A percentile compares a stretch with the other conserved stretches of the same genome.
These are phyloP conservation scores for Eidolon dupreanum DNA, from an alignment of 2,797 vertebrate species.

Conservation along the genomic window DNA sequence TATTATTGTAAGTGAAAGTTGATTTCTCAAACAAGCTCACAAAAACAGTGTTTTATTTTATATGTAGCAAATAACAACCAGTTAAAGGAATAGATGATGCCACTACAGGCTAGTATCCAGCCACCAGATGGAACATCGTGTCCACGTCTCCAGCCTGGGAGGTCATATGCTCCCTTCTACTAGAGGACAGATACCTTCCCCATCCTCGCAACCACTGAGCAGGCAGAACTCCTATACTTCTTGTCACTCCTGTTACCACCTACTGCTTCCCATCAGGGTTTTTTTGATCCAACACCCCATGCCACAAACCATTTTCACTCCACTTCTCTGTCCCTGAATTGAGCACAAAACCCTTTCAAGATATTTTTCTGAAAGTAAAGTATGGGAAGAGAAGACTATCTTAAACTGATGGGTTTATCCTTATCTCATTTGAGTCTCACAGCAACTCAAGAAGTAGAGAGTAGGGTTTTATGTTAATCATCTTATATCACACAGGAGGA, in stretches of 20 bases:
- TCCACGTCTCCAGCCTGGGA: neutral
- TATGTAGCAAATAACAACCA: neutral
- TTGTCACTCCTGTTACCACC: neutral
- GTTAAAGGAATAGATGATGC: neutral
- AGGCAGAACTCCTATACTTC: neutral
- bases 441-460: neutral
- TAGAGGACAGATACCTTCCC: neutral
- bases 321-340: neutral
- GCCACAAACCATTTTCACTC: neutral
- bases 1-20: neutral
- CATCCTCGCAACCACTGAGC: neutral
- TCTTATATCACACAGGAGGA: neutral
- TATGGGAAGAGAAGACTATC: neutral
- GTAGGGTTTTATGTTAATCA: neutral
- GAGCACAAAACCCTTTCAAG: neutral
- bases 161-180: neutral
- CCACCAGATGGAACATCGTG: rapidly evolving
- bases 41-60: neutral
- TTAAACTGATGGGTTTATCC: neutral
- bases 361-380: neutral
- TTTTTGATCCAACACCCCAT: neutral
- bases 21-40: neutral
- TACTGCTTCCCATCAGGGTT: conserved; percentile 5
- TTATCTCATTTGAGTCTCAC: neutral
- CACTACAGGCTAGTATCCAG: neutral